Evolutionary conservation across 2,888 invertebrate species (phyloP).

Genomic region (Temnothorax unifasciatus): DNA sequence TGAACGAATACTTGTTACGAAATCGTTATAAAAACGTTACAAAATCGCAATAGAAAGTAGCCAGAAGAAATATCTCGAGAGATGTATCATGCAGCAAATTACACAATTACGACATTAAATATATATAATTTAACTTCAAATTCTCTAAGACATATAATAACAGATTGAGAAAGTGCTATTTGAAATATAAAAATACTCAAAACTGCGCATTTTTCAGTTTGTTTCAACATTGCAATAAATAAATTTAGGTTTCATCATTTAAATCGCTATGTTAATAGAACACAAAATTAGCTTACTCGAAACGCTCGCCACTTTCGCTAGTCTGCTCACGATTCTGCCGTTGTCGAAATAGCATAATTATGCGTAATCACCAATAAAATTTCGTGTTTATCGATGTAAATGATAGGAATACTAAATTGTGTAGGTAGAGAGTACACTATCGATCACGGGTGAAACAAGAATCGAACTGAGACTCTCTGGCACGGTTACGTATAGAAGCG

Average conservation of each 20-base stretch:
- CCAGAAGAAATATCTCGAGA: background rate
- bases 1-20: background rate
- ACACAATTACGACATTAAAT: background rate
- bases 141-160: background rate
- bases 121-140: background rate
- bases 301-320: constrained; percentile 15
- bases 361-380: background rate
- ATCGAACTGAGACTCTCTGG: constrained; percentile 68
- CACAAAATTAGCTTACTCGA: constrained; percentile 30
- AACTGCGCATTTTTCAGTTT: background rate
- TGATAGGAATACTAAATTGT: background rate
- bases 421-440: constrained; percentile 41
- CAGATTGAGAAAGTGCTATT: background rate
- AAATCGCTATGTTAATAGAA: background rate
- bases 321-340: background rate
- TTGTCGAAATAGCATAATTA: constrained; percentile 10
- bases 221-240: background rate
- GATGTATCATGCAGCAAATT: background rate
- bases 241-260: background rate
- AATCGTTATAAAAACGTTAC: background rate
- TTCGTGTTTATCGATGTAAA: background rate
- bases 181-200: background rate
- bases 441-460: constrained; percentile 67
- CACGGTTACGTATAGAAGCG: constrained; percentile 70
- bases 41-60: background rate